Evolutionary conservation across 2,888 invertebrate species (phyloP), one percentile per base, ranked within the genome.

Genomic region (Autographa pulchrina): DNA sequence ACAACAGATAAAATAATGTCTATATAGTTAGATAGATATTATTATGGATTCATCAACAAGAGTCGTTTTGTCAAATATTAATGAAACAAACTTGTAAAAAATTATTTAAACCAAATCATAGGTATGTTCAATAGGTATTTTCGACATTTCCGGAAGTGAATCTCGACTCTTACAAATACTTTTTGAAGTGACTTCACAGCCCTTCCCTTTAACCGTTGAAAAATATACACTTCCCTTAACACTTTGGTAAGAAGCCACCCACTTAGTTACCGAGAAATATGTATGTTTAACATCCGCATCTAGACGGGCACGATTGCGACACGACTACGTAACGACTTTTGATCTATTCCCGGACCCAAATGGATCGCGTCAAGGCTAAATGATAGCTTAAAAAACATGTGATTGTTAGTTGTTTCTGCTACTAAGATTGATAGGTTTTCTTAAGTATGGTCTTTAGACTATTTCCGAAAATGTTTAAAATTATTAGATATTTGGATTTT

Each of bases 291-390:
- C 87, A 81, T 90, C 89, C 88, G 86, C 88, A 86, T 85, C 86
- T 85, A 85, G 87, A 84, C 84, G 20, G 14, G 62, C 52, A 69
- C 85, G 86, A 89, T 91, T 83, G 85, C 86, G 85, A 91, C 91
- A 90, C 85, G 85, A 85, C 86, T 81, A 68, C 66, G 84, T 81
- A 85, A 86, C 81, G 82, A 88, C 93, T 93, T 83, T 94, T 94
- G 94, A 94, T 95, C 95, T 94, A 94, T 94, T 94, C 88, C 83
- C 78, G 86, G 89, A 86, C 80, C 86, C 91, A 91, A 93, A 92
- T 89, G 92, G 90, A 87, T 86, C 87, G 82, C 85, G 88, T 91
- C 90, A 87, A 61, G 32, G 85, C 84, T 85, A 76, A 91, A 90
- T 92, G 91, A 93, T 92, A 86, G 89, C 86, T 82, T 85, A 78